A percentile compares a stretch with the other conserved stretches of the same genome.
Evolutionary conservation across 2,888 invertebrate genomes (phyloP).

Genomic region (Synergus japonicus): DNA sequence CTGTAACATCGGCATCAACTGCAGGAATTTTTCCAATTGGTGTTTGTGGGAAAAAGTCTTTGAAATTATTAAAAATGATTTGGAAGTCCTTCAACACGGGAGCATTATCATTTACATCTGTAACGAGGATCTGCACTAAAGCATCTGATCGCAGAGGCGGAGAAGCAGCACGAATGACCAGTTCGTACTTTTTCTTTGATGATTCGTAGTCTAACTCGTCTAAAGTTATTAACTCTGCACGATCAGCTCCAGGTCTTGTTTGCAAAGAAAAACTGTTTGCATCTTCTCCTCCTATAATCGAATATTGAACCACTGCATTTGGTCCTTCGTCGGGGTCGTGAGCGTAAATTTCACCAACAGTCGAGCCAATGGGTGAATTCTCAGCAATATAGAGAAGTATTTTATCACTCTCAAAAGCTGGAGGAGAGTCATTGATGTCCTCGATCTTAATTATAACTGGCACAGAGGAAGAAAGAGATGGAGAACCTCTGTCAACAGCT

Average conservation of each 20-base stretch:
- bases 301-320: slow-evolving; percentile 95
- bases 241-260: slow-evolving; percentile 88
- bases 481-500: slow-evolving; percentile 94
- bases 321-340: slow-evolving; percentile 95
- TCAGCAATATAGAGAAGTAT: slow-evolving; percentile 94
- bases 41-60: slow-evolving; percentile 94
- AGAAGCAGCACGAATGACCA: slow-evolving; percentile 93
- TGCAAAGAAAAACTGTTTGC: slow-evolving; percentile 91
- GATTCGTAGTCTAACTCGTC: slow-evolving; percentile 97
- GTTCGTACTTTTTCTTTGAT: slow-evolving; percentile 91
- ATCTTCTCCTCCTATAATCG: slow-evolving; percentile 95
- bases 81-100: slow-evolving; percentile 94
- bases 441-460: slow-evolving; percentile 90
- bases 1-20: slow-evolving; percentile 95
- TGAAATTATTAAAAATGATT: slow-evolving; percentile 96
- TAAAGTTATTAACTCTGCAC: slow-evolving; percentile 92
- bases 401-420: slow-evolving; percentile 92
- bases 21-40: slow-evolving; percentile 95
- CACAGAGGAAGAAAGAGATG: slow-evolving; percentile 83
- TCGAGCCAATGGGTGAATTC: slow-evolving; percentile 97
- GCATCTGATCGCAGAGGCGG: slow-evolving; percentile 93
- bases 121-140: slow-evolving; percentile 91
- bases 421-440: slow-evolving; percentile 94
- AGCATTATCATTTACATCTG: slow-evolving; percentile 97
- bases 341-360: slow-evolving; percentile 93